Conservation (phyloP, 1,140 invertebrate genomes). For the Euura lappo region DNA sequence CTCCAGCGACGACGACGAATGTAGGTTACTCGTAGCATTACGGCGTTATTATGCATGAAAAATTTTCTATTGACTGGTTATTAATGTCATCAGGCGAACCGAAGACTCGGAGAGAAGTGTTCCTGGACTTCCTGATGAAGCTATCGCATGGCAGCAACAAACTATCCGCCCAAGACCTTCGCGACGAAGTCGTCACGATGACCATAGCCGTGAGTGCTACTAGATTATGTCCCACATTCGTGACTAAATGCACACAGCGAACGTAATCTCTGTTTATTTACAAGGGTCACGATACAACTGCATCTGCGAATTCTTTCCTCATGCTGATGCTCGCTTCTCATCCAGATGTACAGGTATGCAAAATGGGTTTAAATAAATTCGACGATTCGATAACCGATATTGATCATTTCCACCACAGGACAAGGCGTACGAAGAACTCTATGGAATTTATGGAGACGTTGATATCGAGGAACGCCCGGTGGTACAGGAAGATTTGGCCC, state of each 20-base stretch:
- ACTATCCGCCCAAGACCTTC: slow-evolving; percentile 64
- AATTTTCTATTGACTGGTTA: too few relatives aligned
- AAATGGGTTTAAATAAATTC: slow-evolving; percentile 3
- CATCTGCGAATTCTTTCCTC: slow-evolving; percentile 65
- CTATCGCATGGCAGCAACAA: slow-evolving; percentile 36
- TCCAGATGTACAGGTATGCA: slow-evolving; percentile 64
- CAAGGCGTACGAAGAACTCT: slow-evolving; percentile 66
- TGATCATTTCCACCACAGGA: slow-evolving; percentile 53
- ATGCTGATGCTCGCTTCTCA: slow-evolving; percentile 67
- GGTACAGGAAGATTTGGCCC: slow-evolving; percentile 61
- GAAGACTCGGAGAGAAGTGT: slow-evolving; percentile 26
- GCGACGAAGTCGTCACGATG: slow-evolving; percentile 80
- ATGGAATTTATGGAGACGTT: slow-evolving; percentile 55
- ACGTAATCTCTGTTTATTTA: slow-evolving; percentile 32
- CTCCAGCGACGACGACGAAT: too few relatives aligned
- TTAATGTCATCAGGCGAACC: background rate
- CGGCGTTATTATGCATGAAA: too few relatives aligned
- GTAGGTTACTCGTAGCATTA: too few relatives aligned
- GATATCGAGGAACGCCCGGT: slow-evolving; percentile 35
- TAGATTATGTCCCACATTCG: too few relatives aligned
- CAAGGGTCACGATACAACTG: slow-evolving; percentile 78
- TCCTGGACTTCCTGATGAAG: slow-evolving; percentile 66
- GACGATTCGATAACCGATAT: background rate
- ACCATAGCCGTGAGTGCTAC: slow-evolving; percentile 65
- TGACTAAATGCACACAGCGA: too few relatives aligned